Percentiles rank a stretch among this genome's conserved stretches.
Evolutionary conservation across 2,113 vertebrate species (phyloP).

Genomic region (Pavo muticus): DNA sequence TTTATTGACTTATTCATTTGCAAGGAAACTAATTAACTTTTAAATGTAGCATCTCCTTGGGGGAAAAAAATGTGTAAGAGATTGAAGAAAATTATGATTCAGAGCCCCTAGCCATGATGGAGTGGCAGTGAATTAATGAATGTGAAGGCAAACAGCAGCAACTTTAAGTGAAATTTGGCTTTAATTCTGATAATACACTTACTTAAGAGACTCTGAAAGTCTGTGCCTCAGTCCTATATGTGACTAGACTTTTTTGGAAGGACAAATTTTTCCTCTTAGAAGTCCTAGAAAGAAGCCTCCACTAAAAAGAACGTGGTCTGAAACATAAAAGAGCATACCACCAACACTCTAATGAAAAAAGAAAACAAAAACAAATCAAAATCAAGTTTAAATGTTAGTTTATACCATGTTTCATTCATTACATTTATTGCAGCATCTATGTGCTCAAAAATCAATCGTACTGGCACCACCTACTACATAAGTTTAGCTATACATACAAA

Average conservation of each 20-base stretch:
- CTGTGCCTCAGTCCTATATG: background rate
- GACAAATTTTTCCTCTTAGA: background rate
- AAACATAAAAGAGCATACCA: background rate
- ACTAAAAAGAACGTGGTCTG: background rate
- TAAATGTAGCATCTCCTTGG: background rate
- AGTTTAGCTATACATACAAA: background rate
- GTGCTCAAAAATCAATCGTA: background rate
- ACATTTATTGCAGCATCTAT: background rate
- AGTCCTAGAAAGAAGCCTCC: background rate
- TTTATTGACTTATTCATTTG: constrained; percentile 34
- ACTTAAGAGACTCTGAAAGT: background rate
- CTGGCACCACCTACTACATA: background rate
- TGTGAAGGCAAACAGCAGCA: background rate
- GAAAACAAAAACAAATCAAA: background rate
- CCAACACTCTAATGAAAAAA: background rate
- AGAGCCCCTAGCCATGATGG: background rate
- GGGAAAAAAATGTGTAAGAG: background rate
- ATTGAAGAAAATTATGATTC: background rate
- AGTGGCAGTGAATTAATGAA: background rate
- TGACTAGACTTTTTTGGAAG: background rate
- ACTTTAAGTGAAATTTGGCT: background rate
- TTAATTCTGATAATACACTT: background rate
- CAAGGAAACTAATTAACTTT: constrained; percentile 58
- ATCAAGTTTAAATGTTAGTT: background rate
- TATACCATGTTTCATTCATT: background rate